A percentile compares a stretch with the other conserved stretches of the same genome.
phyloP scores from a whole-genome alignment of 2,888 invertebrate genomes.

The Chrysopilus asiliformis region DNA sequence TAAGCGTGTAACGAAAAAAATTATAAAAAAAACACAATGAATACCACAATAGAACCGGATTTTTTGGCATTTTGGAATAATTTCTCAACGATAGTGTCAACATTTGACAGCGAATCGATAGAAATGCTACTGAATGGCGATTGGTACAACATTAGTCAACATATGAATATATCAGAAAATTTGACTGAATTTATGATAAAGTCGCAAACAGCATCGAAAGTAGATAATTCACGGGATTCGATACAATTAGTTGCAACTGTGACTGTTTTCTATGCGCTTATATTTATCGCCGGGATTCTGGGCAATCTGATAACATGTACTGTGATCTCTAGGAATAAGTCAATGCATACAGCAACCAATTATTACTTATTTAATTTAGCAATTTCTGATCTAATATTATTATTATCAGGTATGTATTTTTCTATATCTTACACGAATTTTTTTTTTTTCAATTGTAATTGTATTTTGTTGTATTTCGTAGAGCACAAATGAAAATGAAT shows the following conservation, averaged over 20 bases:
- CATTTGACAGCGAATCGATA: too few species aligned
- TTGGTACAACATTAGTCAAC: neutral
- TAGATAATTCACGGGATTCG: constrained; percentile 13
- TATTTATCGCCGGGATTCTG: constrained; percentile 53
- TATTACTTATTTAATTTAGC: constrained; percentile 78
- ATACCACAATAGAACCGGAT: too few species aligned
- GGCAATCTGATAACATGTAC: constrained; percentile 77
- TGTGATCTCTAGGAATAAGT: constrained; percentile 67
- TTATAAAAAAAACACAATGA: too few species aligned
- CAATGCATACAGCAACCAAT: constrained; percentile 72
- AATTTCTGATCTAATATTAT: constrained; percentile 64
- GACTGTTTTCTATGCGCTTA: constrained; percentile 51
- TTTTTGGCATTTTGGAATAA: too few species aligned
- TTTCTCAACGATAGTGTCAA: too few species aligned
- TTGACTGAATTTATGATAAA: too few species aligned
- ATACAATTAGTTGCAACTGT: constrained; percentile 37
- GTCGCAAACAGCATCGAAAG: neutral
- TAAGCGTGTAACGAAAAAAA: too few species aligned
- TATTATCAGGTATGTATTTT: constrained; percentile 49
- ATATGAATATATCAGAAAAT: neutral
- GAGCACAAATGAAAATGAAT: too few species aligned
- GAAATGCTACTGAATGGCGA: neutral
- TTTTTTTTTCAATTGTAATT: too few species aligned
- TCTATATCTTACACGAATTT: too few species aligned
- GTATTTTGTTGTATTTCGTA: too few species aligned